Evolutionary conservation across 2,797 vertebrate species (phyloP).

Genomic region (Tenualosa thibaudeaui): DNA sequence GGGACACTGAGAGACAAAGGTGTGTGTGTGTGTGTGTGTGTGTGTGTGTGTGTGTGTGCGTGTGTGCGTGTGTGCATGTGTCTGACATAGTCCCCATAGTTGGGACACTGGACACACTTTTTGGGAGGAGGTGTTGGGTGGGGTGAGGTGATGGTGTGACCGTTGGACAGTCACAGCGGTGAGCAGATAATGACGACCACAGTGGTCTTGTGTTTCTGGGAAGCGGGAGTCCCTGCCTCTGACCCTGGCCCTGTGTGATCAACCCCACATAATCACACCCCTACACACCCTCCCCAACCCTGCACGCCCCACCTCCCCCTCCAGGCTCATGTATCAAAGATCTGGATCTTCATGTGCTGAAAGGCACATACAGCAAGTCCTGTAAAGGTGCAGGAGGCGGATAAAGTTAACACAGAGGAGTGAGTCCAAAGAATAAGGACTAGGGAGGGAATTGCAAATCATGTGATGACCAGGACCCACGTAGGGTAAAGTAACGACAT

Average conservation of each 20-base stretch:
- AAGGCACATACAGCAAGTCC: not conserved
- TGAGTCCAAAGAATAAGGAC: not conserved
- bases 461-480: slow-evolving; percentile 5
- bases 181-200: not conserved
- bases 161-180: not conserved
- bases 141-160: not conserved
- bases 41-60: not conserved
- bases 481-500: not conserved
- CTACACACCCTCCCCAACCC: not conserved
- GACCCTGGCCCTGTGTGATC: not conserved
- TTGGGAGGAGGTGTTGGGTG: not conserved
- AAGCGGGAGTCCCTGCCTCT: not conserved
- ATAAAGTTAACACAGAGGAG: not conserved
- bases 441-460: slow-evolving; percentile 4
- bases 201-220: slow-evolving; percentile 4
- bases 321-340: slow-evolving; percentile 1
- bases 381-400: not conserved
- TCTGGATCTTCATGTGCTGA: not conserved
- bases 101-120: not conserved
- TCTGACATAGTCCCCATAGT: not conserved
- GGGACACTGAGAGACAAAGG: slow-evolving; percentile 9
- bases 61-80: not conserved
- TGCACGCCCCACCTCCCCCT: not conserved
- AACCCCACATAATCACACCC: not conserved
- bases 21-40: slow-evolving; percentile 13